Conservation (phyloP, 2,888 invertebrate species). For the Salticus scenicus region DNA sequence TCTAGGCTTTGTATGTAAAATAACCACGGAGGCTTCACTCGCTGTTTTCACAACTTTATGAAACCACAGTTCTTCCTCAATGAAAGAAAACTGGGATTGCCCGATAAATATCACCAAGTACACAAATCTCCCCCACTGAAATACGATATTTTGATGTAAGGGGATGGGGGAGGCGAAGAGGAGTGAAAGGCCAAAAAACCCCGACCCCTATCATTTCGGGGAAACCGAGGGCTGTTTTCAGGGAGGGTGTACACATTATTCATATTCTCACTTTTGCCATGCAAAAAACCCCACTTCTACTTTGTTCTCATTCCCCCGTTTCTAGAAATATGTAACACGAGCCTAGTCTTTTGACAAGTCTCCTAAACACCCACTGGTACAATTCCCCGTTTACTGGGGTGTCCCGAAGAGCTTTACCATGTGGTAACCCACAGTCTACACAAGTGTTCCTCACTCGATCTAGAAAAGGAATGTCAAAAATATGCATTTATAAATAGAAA, state of each 20-base stretch:
- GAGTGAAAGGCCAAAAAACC: slow-evolving; percentile 10
- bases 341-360: slow-evolving; percentile 54
- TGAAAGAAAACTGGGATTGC: too few relatives aligned
- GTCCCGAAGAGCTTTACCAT: slow-evolving; percentile 17
- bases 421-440: slow-evolving; percentile 34
- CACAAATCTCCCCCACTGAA: slow-evolving; percentile 19
- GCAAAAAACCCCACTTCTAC: not conserved
- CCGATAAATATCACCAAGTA: slow-evolving; percentile 11
- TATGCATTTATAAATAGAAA: too few relatives aligned
- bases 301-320: slow-evolving; percentile 26
- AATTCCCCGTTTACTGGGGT: slow-evolving; percentile 18
- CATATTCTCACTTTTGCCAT: slow-evolving; percentile 31
- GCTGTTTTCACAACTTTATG: too few relatives aligned
- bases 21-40: too few relatives aligned
- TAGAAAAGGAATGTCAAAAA: not conserved
- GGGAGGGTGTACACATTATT: slow-evolving; percentile 16
- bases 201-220: slow-evolving; percentile 53
- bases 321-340: slow-evolving; percentile 61
- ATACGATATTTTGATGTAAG: slow-evolving; percentile 34
- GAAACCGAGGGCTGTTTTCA: not conserved
- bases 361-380: slow-evolving; percentile 38
- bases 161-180: slow-evolving; percentile 19
- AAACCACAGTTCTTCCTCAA: too few relatives aligned
- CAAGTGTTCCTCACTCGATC: slow-evolving; percentile 29
- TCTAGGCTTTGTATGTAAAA: too few relatives aligned